Base-by-base conservation (phyloP, 2,888 invertebrate species). In the Nomada fucata region DNA sequence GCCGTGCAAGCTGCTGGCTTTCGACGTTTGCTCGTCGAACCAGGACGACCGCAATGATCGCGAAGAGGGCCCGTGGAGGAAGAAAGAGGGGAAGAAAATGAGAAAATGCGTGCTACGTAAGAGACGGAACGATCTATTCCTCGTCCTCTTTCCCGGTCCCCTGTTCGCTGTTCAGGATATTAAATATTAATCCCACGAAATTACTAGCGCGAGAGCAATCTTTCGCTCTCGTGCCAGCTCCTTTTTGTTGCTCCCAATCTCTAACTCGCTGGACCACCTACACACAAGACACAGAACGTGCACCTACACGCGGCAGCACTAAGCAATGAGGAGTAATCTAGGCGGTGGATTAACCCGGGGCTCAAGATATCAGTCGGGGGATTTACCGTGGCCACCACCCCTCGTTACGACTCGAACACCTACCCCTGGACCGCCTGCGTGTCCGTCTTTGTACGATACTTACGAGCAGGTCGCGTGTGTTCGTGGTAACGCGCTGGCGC, bases 141-240 rank as follows among this genome's bases (percentile, higher is more conserved):
- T 64, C 70, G 76, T 83, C 76, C 88, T 72, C 64, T 63, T 78
- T 70, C 79, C 47, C 61, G 47, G 55, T 47, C 64, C 82, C 64
- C 83, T 88, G 9, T 11, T 23, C 55, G 20, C 23, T 55, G 89
- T 88, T 89, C 88, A 82, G 90, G 92, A 93, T 93, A 93, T 93
- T 93, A 93, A 93, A 92, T 93, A 93, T 92, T 93, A 93, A 93
- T 93, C 92, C 93, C 86, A 90, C 92, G 91, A 93, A 93, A 93
- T 93, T 92, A 93, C 92, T 90, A 89, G 90, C 88, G 86, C 89
- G 89, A 86, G 74, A 84, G 88, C 89, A 88, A 88, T 91, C 88
- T 88, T 88, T 85, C 86, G 82, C 84, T 82, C 84, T 80, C 77
- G 76, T 73, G 70, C 73, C 79, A 76, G 80, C 82, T 88, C 86